A percentile compares a stretch with the other conserved stretches of the same genome.
Conservation (phyloP, 1,140 invertebrate species). For the Zaprionus tsacasi region DNA sequence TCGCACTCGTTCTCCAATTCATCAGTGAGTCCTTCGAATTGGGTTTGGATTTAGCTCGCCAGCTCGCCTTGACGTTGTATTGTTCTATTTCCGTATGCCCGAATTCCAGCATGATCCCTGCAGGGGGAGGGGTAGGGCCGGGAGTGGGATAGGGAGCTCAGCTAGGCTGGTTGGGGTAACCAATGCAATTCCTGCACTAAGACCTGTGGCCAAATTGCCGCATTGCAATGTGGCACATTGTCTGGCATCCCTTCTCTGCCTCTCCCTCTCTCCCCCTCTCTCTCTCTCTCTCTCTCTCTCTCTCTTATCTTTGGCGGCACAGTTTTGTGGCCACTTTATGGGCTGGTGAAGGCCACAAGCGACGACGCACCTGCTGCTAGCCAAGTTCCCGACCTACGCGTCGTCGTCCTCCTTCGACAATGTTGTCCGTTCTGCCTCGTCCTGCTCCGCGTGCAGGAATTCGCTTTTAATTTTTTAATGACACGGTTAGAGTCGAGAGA, state of each 20-base stretch:
- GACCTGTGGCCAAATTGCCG: conserved; percentile 24
- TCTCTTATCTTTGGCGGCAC: conserved; percentile 13
- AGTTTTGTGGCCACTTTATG: conserved; percentile 50
- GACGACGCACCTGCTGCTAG: background rate
- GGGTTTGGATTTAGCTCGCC: background rate
- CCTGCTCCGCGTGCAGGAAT: conserved; percentile 53
- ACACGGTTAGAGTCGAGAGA: conserved; percentile 53
- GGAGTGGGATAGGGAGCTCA: background rate
- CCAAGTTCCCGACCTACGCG: background rate
- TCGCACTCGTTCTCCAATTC: too few relatives aligned
- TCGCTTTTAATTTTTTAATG: conserved; percentile 79
- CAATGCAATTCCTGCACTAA: conserved; percentile 12
- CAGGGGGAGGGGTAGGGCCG: background rate
- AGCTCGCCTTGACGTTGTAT: background rate
- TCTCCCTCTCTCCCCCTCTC: background rate
- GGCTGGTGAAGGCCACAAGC: conserved; percentile 20
- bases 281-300: background rate
- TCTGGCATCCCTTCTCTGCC: background rate
- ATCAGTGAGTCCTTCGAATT: background rate
- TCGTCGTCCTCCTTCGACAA: conserved; percentile 39
- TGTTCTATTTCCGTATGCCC: background rate
- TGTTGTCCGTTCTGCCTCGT: conserved; percentile 44
- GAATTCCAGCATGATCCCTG: background rate
- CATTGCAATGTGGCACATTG: conserved; percentile 48
- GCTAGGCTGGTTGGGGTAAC: background rate